Conservation (phyloP, 2,888 invertebrate genomes). For the Pollenia angustigena region DNA sequence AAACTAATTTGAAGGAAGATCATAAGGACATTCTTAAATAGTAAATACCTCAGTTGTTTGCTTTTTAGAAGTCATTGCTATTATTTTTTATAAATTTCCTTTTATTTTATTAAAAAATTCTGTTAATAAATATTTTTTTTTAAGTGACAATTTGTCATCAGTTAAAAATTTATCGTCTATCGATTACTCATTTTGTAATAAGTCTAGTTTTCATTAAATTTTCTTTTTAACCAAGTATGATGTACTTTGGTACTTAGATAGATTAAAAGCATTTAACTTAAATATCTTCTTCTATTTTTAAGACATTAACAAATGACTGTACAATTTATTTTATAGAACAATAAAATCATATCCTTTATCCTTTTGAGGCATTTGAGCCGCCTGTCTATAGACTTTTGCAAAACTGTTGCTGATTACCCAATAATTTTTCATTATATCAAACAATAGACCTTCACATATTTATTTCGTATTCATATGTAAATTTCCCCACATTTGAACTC, state of each 20-base stretch:
- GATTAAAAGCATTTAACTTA: conserved; percentile 12
- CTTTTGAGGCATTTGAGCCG: conserved; percentile 17
- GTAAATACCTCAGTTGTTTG: conserved; percentile 54
- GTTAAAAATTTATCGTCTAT: neutral
- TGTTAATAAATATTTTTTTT: neutral
- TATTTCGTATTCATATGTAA: conserved; percentile 69
- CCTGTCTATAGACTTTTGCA: conserved; percentile 39
- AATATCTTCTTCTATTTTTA: conserved; percentile 22
- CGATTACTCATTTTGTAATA: neutral
- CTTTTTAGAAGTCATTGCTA: conserved; percentile 31
- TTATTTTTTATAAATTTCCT: neutral
- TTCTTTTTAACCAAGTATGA: too few relatives aligned
- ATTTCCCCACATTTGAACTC: conserved; percentile 62
- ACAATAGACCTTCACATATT: conserved; percentile 64
- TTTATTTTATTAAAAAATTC: neutral
- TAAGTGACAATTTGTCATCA: conserved; percentile 33
- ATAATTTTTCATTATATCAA: conserved; percentile 71
- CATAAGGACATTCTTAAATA: neutral
- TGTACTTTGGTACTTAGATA: neutral
- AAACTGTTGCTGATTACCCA: conserved; percentile 71
- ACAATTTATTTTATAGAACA: conserved; percentile 59
- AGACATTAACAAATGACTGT: conserved; percentile 64
- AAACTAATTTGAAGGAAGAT: neutral
- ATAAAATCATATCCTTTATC: conserved; percentile 55
- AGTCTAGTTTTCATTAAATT: too few relatives aligned